Conservation (phyloP, 2,797 vertebrate genomes). For the Pseudomugil tenellus region DNA sequence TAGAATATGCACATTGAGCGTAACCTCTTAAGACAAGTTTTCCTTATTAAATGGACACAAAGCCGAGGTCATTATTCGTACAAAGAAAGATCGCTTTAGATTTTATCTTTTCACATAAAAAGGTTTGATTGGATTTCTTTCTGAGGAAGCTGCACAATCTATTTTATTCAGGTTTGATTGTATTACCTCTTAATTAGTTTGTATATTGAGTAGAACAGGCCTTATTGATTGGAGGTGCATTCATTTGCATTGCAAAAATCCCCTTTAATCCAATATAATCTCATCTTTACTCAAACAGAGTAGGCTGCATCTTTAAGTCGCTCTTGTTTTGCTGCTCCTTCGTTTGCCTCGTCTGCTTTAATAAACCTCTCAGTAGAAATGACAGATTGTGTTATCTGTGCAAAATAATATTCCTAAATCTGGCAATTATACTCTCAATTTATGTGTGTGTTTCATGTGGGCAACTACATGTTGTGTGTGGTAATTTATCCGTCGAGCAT, state of each 20-base stretch:
- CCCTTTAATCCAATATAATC: slow-evolving; percentile 88
- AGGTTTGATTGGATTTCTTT: slow-evolving; percentile 89
- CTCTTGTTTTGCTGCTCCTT: slow-evolving; percentile 55
- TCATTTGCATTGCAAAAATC: slow-evolving; percentile 89
- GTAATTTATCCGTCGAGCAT: slow-evolving; percentile 63
- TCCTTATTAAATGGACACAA: slow-evolving; percentile 88
- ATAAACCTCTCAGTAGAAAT: slow-evolving; percentile 53
- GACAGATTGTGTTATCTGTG: slow-evolving; percentile 39
- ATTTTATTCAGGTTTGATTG: slow-evolving; percentile 87
- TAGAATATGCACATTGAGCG: slow-evolving; percentile 89
- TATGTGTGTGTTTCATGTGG: slow-evolving; percentile 52
- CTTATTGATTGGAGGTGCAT: slow-evolving; percentile 86
- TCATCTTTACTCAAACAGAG: slow-evolving; percentile 84
- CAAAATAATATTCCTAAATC: slow-evolving; percentile 58
- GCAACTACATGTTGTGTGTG: slow-evolving; percentile 57
- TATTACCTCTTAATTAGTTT: slow-evolving; percentile 90
- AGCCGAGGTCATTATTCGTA: slow-evolving; percentile 86
- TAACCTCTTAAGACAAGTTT: slow-evolving; percentile 88
- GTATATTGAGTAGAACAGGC: slow-evolving; percentile 88
- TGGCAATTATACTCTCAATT: slow-evolving; percentile 40
- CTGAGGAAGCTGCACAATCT: slow-evolving; percentile 82
- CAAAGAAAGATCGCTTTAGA: slow-evolving; percentile 88
- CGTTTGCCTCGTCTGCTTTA: slow-evolving; percentile 34
- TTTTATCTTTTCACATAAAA: slow-evolving; percentile 90
- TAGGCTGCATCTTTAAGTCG: slow-evolving; percentile 69